Percentiles rank a stretch among this genome's conserved stretches.
Conservation (phyloP, 2,113 vertebrate species). For the Zosterops pallidus region DNA sequence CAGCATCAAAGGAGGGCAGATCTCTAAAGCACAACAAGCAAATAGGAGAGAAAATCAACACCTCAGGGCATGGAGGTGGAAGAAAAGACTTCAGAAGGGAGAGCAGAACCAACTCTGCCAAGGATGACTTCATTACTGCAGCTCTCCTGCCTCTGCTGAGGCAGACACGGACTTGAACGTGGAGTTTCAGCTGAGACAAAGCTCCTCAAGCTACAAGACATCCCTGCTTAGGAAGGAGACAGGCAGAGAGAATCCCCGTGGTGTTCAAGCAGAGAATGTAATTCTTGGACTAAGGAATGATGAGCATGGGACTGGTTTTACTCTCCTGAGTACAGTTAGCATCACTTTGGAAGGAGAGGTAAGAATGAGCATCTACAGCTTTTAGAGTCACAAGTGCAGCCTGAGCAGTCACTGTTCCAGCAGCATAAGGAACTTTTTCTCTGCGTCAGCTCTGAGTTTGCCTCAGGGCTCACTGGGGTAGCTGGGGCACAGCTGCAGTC, state of each 20-base stretch:
- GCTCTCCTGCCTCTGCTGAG: background rate
- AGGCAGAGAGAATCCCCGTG: background rate
- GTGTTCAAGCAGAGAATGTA: background rate
- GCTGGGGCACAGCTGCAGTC: background rate
- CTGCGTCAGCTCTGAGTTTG: background rate
- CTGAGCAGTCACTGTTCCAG: background rate
- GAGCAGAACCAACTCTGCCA: background rate
- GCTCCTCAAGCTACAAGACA: background rate
- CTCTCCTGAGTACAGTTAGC: background rate
- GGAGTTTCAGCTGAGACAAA: background rate
- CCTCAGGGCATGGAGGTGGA: background rate
- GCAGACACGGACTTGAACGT: accelerated
- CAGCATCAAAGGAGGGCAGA: slow-evolving; percentile 24
- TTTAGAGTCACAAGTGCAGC: background rate
- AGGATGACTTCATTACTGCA: background rate
- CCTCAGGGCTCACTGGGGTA: background rate
- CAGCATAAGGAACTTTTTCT: background rate
- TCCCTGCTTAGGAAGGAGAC: background rate
- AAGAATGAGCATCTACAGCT: accelerated
- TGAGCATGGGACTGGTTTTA: background rate
- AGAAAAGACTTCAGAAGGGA: slow-evolving; percentile 30
- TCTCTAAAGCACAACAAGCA: slow-evolving; percentile 11
- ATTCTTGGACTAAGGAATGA: background rate
- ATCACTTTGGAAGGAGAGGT: background rate
- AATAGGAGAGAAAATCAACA: slow-evolving; percentile 32